Evolutionary conservation across 2,797 vertebrate species (phyloP).

Genomic region (Acropternis orthonyx): DNA sequence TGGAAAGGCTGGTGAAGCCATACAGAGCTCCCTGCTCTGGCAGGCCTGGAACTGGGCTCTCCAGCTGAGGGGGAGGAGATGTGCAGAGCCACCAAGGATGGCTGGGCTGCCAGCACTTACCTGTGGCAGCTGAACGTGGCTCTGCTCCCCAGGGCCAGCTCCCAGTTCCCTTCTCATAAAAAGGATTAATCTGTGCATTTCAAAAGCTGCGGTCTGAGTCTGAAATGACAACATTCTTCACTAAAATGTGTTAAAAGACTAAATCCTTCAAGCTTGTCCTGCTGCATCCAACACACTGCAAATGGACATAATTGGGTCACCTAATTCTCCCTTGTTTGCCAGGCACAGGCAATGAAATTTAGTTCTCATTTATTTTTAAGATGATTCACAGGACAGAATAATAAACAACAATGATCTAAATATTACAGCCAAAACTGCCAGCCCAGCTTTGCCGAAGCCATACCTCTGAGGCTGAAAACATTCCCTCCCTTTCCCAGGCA

Average conservation of each 20-base stretch:
- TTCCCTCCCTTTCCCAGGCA: neutral
- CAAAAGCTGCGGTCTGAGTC: neutral
- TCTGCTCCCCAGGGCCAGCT: neutral
- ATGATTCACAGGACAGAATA: slow-evolving; percentile 17
- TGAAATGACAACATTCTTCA: neutral
- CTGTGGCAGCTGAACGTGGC: neutral
- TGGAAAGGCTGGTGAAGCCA: neutral
- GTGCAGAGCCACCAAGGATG: neutral
- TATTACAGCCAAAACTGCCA: neutral
- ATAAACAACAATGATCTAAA: slow-evolving; percentile 6
- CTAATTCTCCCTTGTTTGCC: slow-evolving; percentile 20
- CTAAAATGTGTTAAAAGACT: neutral
- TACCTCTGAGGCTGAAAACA: neutral
- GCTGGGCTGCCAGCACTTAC: neutral
- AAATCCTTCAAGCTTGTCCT: neutral
- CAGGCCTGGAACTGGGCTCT: neutral
- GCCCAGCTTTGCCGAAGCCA: neutral
- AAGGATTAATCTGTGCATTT: neutral
- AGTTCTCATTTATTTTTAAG: slow-evolving; percentile 34
- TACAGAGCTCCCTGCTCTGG: neutral
- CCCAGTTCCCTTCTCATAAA: neutral
- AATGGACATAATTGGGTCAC: slow-evolving; percentile 49
- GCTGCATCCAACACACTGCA: neutral
- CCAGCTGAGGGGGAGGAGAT: neutral
- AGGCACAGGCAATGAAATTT: neutral